These are phyloP conservation scores for Ctenoplectra terminalis DNA, from an alignment of 1,140 invertebrate species.

Conservation along the genomic window DNA sequence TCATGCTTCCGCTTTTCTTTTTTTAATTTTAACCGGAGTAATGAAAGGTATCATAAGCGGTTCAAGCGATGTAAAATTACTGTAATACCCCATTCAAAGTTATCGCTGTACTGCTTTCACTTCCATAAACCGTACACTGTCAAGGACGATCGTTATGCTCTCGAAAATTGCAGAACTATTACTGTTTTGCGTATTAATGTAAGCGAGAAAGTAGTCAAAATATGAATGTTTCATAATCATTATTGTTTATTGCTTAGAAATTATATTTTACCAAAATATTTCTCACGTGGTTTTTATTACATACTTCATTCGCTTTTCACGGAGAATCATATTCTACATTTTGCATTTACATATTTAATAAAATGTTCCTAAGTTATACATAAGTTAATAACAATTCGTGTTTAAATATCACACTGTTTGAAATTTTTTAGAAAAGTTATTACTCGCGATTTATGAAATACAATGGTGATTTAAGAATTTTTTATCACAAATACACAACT, in stretches of 20 bases:
- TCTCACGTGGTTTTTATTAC: not conserved
- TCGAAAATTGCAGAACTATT: not conserved
- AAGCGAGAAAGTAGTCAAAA: not conserved
- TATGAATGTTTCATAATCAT: not conserved
- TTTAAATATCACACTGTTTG: constrained; percentile 6
- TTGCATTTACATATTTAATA: not conserved
- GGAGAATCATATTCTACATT: not conserved
- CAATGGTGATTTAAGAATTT: not conserved
- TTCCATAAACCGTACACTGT: constrained; percentile 4
- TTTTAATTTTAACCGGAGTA: not conserved
- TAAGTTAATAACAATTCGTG: not conserved
- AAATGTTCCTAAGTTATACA: not conserved
- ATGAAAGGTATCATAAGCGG: not conserved
- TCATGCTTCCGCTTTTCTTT: not conserved
- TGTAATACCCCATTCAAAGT: not conserved
- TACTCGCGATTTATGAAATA: not conserved
- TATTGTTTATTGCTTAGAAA: not conserved
- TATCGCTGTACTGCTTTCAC: constrained; percentile 5
- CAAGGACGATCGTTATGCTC: not conserved
- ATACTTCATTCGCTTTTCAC: not conserved
- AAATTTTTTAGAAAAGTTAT: not conserved
- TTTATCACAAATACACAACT: not conserved
- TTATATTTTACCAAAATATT: not conserved
- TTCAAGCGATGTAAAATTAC: not conserved
- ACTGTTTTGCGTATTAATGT: not conserved